phyloP scores from a whole-genome alignment of 2,113 vertebrate species.

The Sinosuthora webbiana region DNA sequence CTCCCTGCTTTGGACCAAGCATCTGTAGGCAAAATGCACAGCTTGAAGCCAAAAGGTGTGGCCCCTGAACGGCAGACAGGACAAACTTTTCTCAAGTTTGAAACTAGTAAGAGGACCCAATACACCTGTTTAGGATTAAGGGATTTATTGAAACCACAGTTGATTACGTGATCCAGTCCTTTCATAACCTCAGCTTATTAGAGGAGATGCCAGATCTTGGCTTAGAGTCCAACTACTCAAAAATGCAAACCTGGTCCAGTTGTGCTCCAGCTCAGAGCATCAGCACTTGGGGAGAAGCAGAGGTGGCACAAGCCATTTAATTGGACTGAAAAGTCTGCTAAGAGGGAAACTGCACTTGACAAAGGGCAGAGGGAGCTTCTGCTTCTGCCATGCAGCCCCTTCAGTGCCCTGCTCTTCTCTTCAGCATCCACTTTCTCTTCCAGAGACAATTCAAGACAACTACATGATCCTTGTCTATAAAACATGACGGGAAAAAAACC shows the following conservation, averaged over 20 bases:
- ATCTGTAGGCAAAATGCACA: background rate
- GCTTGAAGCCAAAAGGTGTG: background rate
- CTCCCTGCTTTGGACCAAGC: background rate
- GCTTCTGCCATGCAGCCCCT: background rate
- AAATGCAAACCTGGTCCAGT: background rate
- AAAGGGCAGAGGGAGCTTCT: background rate
- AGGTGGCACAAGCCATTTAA: background rate
- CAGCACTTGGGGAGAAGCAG: background rate
- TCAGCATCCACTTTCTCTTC: background rate
- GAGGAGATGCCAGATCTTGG: background rate
- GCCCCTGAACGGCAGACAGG: accelerated
- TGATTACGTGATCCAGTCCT: background rate
- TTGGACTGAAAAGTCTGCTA: background rate
- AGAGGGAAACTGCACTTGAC: background rate
- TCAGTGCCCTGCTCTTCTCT: background rate
- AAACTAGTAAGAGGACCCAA: background rate
- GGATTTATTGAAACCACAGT: background rate
- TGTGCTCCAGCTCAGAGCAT: background rate
- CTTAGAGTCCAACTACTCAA: background rate
- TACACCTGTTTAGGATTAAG: background rate
- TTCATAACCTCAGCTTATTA: background rate
- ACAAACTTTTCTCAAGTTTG: background rate
- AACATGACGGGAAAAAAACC: accelerated
- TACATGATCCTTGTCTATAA: background rate
- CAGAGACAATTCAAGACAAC: background rate